phyloP scores from a whole-genome alignment of 2,113 vertebrate species.

The Brachyhypopomus gauderio region DNA sequence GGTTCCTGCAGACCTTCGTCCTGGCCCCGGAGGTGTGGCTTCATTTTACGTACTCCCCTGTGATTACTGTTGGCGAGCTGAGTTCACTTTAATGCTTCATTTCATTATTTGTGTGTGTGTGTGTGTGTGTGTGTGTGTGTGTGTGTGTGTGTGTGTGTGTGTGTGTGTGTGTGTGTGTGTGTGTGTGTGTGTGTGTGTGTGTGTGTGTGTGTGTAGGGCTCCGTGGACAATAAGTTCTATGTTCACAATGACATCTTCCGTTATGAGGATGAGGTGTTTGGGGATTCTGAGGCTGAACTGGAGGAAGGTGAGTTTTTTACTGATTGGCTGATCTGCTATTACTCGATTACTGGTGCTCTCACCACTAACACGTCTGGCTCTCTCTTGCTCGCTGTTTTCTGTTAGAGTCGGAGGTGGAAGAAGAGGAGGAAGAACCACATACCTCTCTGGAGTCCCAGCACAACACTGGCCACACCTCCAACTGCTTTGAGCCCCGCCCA shows the following conservation, averaged over 20 bases:
- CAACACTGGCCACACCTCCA: constrained; percentile 73
- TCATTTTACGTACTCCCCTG: no score
- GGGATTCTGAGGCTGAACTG: constrained; percentile 95
- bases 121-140: not conserved
- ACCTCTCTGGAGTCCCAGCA: constrained; percentile 79
- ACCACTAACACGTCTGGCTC: no score
- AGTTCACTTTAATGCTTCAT: no score
- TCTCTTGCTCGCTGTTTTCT: no score
- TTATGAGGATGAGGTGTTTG: constrained; percentile 97
- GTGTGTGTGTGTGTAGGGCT: constrained; percentile 75
- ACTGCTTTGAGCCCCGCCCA: constrained; percentile 79
- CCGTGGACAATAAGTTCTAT: constrained; percentile 98
- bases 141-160: not conserved
- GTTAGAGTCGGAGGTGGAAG: constrained; percentile 85
- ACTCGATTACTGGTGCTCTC: no score
- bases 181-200: not conserved
- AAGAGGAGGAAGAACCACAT: constrained; percentile 82
- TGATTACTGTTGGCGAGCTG: no score
- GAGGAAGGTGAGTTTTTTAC: constrained; percentile 67
- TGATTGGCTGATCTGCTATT: no score
- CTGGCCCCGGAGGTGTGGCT: constrained; percentile 89
- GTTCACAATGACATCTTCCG: constrained; percentile 99
- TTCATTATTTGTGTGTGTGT: no score
- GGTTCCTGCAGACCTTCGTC: constrained; percentile 99
- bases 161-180: not conserved